These are phyloP conservation scores for Trissoscelio sp. DNA, from an alignment of 2,888 invertebrate genomes.

Conservation along the genomic window DNA sequence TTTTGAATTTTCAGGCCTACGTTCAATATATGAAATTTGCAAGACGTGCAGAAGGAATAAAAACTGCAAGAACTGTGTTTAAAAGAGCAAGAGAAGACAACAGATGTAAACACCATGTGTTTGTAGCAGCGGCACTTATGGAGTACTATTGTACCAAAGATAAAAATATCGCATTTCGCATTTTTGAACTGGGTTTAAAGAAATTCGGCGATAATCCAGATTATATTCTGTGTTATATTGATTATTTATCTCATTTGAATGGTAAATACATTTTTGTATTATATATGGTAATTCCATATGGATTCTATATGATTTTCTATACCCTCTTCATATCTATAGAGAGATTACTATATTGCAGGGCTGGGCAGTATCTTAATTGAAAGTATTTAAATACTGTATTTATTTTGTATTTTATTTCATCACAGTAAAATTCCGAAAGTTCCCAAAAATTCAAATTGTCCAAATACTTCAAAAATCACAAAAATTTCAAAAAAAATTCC, in stretches of 20 bases:
- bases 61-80: slow-evolving; percentile 97
- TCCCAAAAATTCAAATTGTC: too few species aligned
- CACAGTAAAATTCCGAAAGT: too few species aligned
- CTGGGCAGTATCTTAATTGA: too few species aligned
- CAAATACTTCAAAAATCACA: too few species aligned
- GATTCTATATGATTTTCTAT: too few species aligned
- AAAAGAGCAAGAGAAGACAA: slow-evolving; percentile 97
- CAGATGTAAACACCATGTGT: slow-evolving; percentile 93
- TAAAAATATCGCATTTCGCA: slow-evolving; percentile 94
- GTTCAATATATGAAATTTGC: slow-evolving; percentile 99
- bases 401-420: too few species aligned
- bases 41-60: slow-evolving; percentile 98
- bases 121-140: slow-evolving; percentile 98
- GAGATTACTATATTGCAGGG: too few species aligned
- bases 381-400: too few species aligned
- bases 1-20: slow-evolving; percentile 88
- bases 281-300: too few species aligned
- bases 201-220: slow-evolving; percentile 98
- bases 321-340: too few species aligned
- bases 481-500: too few species aligned
- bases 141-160: slow-evolving; percentile 99
- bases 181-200: slow-evolving; percentile 91
- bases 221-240: slow-evolving; percentile 97
- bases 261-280: slow-evolving; percentile 84
- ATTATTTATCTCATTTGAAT: slow-evolving; percentile 98